Evolutionary conservation across 2,797 vertebrate genomes (phyloP).

Genomic region (Gymnodraco acuticeps): DNA sequence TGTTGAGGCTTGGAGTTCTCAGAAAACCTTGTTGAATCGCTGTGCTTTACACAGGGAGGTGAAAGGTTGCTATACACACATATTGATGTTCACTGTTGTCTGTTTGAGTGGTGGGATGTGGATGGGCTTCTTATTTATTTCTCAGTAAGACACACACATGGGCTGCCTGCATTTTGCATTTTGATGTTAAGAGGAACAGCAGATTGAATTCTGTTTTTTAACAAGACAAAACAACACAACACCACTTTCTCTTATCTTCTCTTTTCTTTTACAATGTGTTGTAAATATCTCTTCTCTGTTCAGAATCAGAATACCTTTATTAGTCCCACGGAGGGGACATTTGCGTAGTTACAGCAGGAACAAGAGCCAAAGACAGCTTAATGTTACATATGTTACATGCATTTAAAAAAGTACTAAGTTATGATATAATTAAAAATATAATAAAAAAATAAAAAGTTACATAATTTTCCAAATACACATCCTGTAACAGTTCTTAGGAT

Average conservation of each 20-base stretch:
- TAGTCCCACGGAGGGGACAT: too few species aligned
- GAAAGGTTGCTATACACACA: conserved; percentile 4
- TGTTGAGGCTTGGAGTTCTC: neutral
- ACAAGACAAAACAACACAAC: neutral
- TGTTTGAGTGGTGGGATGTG: neutral
- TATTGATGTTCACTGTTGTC: neutral
- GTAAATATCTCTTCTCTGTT: neutral
- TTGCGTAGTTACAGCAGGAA: too few species aligned
- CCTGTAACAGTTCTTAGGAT: too few species aligned
- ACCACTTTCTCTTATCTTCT: neutral
- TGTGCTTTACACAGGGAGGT: neutral
- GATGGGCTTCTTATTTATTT: neutral
- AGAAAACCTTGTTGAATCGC: neutral
- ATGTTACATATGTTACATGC: too few species aligned
- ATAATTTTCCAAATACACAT: too few species aligned
- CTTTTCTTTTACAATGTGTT: neutral
- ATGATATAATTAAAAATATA: too few species aligned
- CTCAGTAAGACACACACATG: neutral
- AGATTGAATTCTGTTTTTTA: neutral
- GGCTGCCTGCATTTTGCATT: neutral
- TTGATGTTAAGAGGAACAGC: conserved; percentile 26
- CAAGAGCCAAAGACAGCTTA: too few species aligned
- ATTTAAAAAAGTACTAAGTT: too few species aligned
- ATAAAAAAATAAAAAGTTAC: too few species aligned
- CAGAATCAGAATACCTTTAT: too few species aligned